Base-by-base conservation (phyloP, 2,797 vertebrate genomes). In the Microchirus variegatus region DNA sequence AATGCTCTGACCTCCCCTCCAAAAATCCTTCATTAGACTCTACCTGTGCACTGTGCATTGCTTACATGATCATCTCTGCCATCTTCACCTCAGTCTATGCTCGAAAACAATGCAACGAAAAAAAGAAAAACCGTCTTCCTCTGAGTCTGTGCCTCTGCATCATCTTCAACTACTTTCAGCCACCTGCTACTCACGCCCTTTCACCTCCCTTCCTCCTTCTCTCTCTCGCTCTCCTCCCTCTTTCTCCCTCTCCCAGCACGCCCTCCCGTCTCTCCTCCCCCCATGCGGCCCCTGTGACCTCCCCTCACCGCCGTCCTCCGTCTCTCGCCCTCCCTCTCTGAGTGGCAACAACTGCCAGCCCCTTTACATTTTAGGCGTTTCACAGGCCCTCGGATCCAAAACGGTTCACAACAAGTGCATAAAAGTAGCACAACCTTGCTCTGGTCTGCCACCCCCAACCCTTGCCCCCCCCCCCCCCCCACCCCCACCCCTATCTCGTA, bases 311-410 rank as follows among this genome's bases (percentile, higher is more conserved):
- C 38, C 13, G 6, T 7, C 35, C 45, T 7, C 35, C 45, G 4
- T 37, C 70, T n/a, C 26, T 36, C 15, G 16, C 55, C 22, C 42
- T 36, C 75, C 50, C 18, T 50, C 59, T 11, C 36, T 46, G 26
- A 5, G 57, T 53, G 50, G 55, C 41, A 54, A 82, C 87, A 89
- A 90, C 87, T 88, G 87, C 77, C 72, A 60, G 51, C 38, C 73
- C 84, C 58, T 86, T 80, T 86, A 91, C 88, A 86, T 86, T 90
- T 90, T 91, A 90, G 90, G 89, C 36, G 72, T 87, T 89, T 86
- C 46, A 48, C 66, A 10, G 75, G 53, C 66, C 56, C 75, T 56
- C 66, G 2, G 56, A 64, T 86, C 78, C 72, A 64, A 74, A 78
- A 75, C 38, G 76, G 78, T 67, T 86, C 80, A 86, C 73, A 86